phyloP scores from a whole-genome alignment of 2,888 invertebrate genomes.

The Andrena minutula region DNA sequence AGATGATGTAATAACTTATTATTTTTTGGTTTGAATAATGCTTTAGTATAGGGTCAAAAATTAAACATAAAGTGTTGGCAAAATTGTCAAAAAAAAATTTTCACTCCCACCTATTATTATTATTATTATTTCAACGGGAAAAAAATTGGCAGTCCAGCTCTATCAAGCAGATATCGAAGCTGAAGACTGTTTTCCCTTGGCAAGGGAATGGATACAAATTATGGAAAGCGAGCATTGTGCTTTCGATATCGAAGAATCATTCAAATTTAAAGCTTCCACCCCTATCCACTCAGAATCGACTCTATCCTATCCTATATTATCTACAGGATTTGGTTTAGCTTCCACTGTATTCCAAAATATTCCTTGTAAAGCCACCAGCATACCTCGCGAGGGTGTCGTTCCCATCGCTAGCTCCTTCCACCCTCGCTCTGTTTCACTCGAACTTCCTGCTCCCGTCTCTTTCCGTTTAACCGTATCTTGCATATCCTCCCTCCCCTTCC shows the following conservation, averaged over 20 bases:
- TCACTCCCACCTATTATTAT: too few relatives aligned
- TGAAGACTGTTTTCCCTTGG: too few relatives aligned
- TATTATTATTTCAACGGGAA: too few relatives aligned
- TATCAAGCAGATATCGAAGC: not conserved
- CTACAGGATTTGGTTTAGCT: too few relatives aligned
- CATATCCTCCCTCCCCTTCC: constrained; percentile 1
- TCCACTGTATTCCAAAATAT: not conserved
- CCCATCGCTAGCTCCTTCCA: constrained; percentile 35
- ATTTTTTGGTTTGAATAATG: too few relatives aligned
- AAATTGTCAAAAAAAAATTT: too few relatives aligned
- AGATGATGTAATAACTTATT: too few relatives aligned
- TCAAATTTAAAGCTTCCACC: not conserved
- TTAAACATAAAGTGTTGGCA: too few relatives aligned
- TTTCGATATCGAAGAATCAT: not conserved
- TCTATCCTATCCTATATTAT: too few relatives aligned
- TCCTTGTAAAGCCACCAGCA: not conserved
- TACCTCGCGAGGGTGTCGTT: constrained; percentile 17
- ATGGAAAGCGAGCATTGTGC: not conserved
- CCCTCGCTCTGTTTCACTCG: constrained; percentile 37
- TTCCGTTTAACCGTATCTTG: constrained; percentile 25
- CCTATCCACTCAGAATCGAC: too few relatives aligned
- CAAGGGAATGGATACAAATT: too few relatives aligned
- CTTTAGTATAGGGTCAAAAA: too few relatives aligned
- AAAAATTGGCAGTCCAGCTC: not conserved
- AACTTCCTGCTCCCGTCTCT: constrained; percentile 15